Percentiles rank a stretch among this genome's conserved stretches.
Evolutionary conservation across 2,888 invertebrate genomes (phyloP).

Genomic region (Stenichneumon culpator): DNA sequence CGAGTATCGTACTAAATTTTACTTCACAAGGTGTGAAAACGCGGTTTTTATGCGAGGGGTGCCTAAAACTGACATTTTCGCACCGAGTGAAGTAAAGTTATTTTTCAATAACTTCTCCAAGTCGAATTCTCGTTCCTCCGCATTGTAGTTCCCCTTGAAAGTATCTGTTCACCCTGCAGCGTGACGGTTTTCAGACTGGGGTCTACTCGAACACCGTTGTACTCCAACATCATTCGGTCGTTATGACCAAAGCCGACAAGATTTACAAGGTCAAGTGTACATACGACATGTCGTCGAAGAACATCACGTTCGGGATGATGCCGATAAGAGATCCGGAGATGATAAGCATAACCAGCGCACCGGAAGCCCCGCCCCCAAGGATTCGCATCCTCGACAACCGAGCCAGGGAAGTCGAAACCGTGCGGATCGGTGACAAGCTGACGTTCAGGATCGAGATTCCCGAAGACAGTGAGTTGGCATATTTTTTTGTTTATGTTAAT

Average conservation of each 20-base stretch:
- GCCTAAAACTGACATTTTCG: too few relatives aligned
- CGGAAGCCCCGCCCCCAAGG: conserved; percentile 97
- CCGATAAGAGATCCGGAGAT: conserved; percentile 98
- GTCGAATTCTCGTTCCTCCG: conserved; percentile 57
- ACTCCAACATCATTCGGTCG: conserved; percentile 97
- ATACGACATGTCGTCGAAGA: conserved; percentile 98
- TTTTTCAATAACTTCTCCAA: neutral
- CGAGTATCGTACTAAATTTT: too few relatives aligned
- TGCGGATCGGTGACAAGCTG: conserved; percentile 96
- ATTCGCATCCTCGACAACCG: conserved; percentile 96
- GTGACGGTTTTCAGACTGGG: conserved; percentile 90
- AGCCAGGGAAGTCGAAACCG: conserved; percentile 96
- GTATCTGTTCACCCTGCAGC: conserved; percentile 76
- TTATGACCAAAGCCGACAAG: conserved; percentile 98
- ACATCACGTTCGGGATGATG: conserved; percentile 99
- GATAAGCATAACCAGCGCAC: conserved; percentile 98
- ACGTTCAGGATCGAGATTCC: conserved; percentile 98
- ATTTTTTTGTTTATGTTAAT: conserved; percentile 36
- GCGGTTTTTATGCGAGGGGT: too few relatives aligned
- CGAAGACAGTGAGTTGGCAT: conserved; percentile 93
- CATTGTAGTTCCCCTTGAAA: conserved; percentile 42
- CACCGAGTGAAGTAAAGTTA: neutral
- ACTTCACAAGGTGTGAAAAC: too few relatives aligned
- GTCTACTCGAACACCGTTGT: conserved; percentile 98
- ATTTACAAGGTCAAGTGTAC: conserved; percentile 98